Base-by-base conservation (phyloP, 1,140 invertebrate species). In the Physella acuta region DNA sequence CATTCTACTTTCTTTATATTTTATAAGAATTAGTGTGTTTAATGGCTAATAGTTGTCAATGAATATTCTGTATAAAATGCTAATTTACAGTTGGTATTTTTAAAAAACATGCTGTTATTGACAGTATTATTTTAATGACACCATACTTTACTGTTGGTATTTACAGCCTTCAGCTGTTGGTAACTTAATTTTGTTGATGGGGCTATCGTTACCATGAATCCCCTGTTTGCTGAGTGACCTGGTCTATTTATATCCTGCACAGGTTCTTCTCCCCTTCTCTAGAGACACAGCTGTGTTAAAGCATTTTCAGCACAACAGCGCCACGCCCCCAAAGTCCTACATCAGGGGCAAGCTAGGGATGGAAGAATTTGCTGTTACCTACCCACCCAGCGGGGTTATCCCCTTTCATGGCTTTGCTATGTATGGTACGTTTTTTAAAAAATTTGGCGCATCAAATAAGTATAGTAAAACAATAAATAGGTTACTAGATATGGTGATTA, bases 341-440 rank as follows among this genome's bases (percentile, higher is more conserved):
- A 79, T 86, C 30, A 76, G 85, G 30, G 85, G 85, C 0, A 83
- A 81, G 64, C 73, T 82, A 16, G 83, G 82, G 0, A 73, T 77
- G 44, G 80, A 83, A 37, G 81, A 84, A 62, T 82, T 78, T 74
- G 71, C 81, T 26, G 90, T 94, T n/a, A 88, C 91, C 30, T 95
- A 94, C 81, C 95, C 95, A 20, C 95, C 95, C 0, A 95, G 92
- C 86, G 95, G 94, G 4, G 90, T 98, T 24, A 94, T 98, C 76
- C 95, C 95, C 8, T 98, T 97, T 83, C 94, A 98, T 83, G 95
- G 95, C 0, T 97, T 98, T 81, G 92, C 94, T 11, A 97, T 98
- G 95, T 97, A 95, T 85, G 93, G 93, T 94, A 88, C 87, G 89
- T 78, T 44, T 33, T 49, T 61, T 37, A 20, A 30, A 55, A 8